Evolutionary conservation across 2,888 invertebrate genomes (phyloP).

Genomic region (Invenusta paracnida): DNA sequence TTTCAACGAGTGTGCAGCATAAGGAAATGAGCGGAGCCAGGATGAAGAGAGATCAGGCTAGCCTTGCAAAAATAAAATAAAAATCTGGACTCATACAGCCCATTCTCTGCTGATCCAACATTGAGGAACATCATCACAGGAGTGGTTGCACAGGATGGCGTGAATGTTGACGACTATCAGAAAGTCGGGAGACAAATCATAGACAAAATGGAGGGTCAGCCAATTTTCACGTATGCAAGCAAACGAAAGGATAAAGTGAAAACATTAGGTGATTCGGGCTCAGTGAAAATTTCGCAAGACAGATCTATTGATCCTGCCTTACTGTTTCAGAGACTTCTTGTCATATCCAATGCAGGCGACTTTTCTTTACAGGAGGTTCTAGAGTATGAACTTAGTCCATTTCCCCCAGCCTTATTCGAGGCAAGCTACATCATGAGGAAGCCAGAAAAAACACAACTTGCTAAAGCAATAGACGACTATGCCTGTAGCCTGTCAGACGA

Average conservation of each 20-base stretch:
- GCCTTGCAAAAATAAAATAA: conserved; percentile 35
- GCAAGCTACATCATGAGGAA: conserved; percentile 16
- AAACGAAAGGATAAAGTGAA: conserved; percentile 43
- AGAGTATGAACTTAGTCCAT: conserved; percentile 35
- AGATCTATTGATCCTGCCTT: conserved; percentile 38
- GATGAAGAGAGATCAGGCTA: conserved; percentile 42
- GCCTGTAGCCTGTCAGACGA: conserved; percentile 1
- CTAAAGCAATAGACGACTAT: neutral
- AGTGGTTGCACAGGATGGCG: conserved; percentile 40
- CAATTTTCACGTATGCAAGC: conserved; percentile 40
- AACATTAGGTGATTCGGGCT: conserved; percentile 27
- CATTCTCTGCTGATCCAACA: conserved; percentile 42
- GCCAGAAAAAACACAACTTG: neutral
- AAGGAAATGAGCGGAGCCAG: conserved; percentile 43
- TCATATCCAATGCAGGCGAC: conserved; percentile 29
- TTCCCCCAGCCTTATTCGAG: conserved; percentile 40
- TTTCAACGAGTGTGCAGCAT: conserved; percentile 45
- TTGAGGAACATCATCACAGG: conserved; percentile 45
- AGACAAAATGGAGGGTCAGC: conserved; percentile 45
- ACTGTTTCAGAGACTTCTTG: conserved; percentile 36
- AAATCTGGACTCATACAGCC: conserved; percentile 41
- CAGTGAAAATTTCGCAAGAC: conserved; percentile 41
- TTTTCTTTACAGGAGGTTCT: conserved; percentile 31
- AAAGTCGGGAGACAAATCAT: conserved; percentile 43
- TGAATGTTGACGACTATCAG: conserved; percentile 43